A percentile compares a stretch with the other conserved stretches of the same genome.
Evolutionary conservation across 2,113 vertebrate species (phyloP).

Genomic region (Nycticebus coucang): DNA sequence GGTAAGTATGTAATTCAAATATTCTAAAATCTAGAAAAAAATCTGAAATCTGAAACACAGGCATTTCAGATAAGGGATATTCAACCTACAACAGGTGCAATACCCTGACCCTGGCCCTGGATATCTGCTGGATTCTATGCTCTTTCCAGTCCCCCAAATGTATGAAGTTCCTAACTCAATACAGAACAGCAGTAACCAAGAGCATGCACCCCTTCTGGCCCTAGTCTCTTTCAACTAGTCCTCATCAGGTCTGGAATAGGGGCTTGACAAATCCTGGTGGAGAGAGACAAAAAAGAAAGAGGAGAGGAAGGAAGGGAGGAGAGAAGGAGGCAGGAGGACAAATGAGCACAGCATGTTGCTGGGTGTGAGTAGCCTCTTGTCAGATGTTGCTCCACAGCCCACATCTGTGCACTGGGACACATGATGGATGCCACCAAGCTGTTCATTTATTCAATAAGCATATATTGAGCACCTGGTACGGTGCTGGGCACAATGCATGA

Average conservation of each 20-base stretch:
- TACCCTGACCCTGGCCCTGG: neutral
- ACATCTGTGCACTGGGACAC: neutral
- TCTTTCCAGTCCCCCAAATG: neutral
- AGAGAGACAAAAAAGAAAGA: neutral
- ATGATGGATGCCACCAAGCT: neutral
- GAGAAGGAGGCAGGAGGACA: fast-evolving
- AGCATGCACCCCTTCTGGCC: neutral
- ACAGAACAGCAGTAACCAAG: neutral
- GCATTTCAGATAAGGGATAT: neutral
- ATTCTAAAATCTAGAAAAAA: neutral
- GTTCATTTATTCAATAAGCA: neutral
- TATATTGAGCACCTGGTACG: neutral
- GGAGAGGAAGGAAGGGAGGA: no score
- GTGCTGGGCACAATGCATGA: neutral
- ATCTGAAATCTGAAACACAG: neutral
- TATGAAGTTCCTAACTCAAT: neutral
- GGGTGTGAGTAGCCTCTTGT: neutral
- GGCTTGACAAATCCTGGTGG: neutral
- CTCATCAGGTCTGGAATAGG: neutral
- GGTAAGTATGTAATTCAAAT: neutral
- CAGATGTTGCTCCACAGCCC: neutral
- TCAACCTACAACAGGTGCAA: neutral
- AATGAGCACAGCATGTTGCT: fast-evolving
- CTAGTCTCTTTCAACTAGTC: neutral
- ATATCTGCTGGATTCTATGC: neutral